These are phyloP conservation scores for Troglohyphantes excavatus DNA, from an alignment of 2,888 invertebrate genomes.

Conservation along the genomic window DNA sequence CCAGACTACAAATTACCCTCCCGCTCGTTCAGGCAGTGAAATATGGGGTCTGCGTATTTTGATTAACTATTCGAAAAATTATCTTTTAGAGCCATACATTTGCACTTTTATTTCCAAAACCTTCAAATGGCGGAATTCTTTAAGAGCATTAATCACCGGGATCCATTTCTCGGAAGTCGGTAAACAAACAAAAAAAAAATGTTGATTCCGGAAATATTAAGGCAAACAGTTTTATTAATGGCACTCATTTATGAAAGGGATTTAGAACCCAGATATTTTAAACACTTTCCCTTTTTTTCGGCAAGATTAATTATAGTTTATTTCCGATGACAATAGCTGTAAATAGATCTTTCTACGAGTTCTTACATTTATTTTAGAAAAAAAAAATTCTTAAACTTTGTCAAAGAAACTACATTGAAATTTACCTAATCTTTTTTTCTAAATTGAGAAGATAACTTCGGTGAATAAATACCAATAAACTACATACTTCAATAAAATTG, in stretches of 20 bases:
- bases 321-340: not conserved
- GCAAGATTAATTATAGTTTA: not conserved
- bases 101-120: not conserved
- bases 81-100: constrained; percentile 21
- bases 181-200: not conserved
- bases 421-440: too few relatives aligned
- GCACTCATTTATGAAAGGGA: not conserved
- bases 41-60: constrained; percentile 19
- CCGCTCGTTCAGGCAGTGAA: constrained; percentile 33
- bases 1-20: constrained; percentile 53
- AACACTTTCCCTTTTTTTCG: not conserved
- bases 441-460: too few relatives aligned
- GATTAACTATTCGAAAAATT: constrained; percentile 37
- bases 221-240: not conserved
- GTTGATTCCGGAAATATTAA: constrained; percentile 5
- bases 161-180: not conserved
- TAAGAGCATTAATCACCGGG: not conserved
- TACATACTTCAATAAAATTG: too few relatives aligned
- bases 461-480: too few relatives aligned
- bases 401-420: too few relatives aligned
- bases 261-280: not conserved
- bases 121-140: not conserved
- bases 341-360: not conserved
- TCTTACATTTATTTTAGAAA: too few relatives aligned
- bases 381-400: too few relatives aligned